These are phyloP conservation scores for Acromyrmex charruanus DNA, from an alignment of 1,140 invertebrate genomes.

Conservation along the genomic window DNA sequence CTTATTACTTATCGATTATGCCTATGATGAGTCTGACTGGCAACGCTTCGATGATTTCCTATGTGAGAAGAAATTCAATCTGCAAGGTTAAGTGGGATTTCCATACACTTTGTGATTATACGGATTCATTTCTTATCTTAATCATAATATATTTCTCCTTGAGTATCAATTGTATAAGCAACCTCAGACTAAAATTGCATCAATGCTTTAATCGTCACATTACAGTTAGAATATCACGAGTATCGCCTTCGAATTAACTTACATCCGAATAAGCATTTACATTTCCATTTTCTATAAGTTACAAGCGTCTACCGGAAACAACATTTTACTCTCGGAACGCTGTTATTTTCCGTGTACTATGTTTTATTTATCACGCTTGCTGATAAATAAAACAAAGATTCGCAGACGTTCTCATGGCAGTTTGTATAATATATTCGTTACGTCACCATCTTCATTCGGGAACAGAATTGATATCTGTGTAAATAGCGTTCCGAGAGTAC, in stretches of 20 bases:
- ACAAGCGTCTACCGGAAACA: slow-evolving; percentile 24
- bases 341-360: neutral
- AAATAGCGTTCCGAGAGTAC: neutral
- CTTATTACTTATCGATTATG: neutral
- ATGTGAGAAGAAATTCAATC: slow-evolving; percentile 60
- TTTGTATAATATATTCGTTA: neutral
- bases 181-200: slow-evolving; percentile 1
- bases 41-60: slow-evolving; percentile 36
- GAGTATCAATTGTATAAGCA: neutral
- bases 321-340: neutral
- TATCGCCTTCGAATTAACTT: slow-evolving; percentile 14
- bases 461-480: slow-evolving; percentile 9
- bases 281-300: neutral
- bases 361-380: slow-evolving; percentile 3
- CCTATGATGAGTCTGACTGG: neutral
- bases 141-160: slow-evolving; percentile 29
- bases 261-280: slow-evolving; percentile 1
- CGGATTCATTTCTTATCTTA: slow-evolving; percentile 29
- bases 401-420: neutral
- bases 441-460: slow-evolving; percentile 24
- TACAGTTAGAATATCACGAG: neutral
- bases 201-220: slow-evolving; percentile 20
- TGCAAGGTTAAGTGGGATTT: slow-evolving; percentile 49
- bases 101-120: neutral
- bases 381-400: slow-evolving; percentile 8